Evolutionary conservation across 2,113 vertebrate species (phyloP), one percentile per base, ranked within the genome.

Genomic region (Ondatra zibethicus): DNA sequence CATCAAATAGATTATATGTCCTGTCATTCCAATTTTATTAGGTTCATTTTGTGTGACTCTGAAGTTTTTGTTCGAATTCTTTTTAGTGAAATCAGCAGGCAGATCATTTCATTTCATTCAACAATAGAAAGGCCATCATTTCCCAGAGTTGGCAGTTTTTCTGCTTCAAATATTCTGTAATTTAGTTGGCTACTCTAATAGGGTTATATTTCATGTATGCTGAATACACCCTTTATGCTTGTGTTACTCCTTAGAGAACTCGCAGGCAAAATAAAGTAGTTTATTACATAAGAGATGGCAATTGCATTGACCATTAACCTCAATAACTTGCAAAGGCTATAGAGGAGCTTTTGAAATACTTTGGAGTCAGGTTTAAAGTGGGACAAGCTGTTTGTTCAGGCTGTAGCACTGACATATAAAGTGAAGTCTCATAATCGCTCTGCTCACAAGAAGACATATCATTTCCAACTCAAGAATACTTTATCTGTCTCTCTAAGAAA

Each of bases 171-270:
- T 95, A 80, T 97, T 95, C 92, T 97, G 88, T 98, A 98, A 98
- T 98, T 98, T 98, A 98, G 94, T 97, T 97, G 96, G 72, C 90
- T 95, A 61, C 84, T 97, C 94, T 98, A 98, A 98, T 96, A 97
- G 89, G 91, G 88, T 96, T 97, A 96, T 98, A 97, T 98, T 98
- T 98, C 97, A 97, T 93, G 92, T 98, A 95, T 93, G 80, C 92
- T 96, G 95, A 98, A 98, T 97, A 97, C 58, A 98, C 84, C 92
- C 96, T 98, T 98, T 98, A 98, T 98, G 97, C 89, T 97, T 97
- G 47, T 97, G 92, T 95, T 98, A 97, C 80, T 98, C 96, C 96
- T 97, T 91, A 93, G 97, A 98, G 97, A 98, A 97, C 61, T 97
- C 93, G 89, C 45, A 97, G 96, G 96, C 86, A 95, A 98, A 98